Percentiles rank a stretch among this genome's conserved stretches.
Evolutionary conservation across 2,888 invertebrate species (phyloP).

Genomic region (Hirtodrosophila alboralis): DNA sequence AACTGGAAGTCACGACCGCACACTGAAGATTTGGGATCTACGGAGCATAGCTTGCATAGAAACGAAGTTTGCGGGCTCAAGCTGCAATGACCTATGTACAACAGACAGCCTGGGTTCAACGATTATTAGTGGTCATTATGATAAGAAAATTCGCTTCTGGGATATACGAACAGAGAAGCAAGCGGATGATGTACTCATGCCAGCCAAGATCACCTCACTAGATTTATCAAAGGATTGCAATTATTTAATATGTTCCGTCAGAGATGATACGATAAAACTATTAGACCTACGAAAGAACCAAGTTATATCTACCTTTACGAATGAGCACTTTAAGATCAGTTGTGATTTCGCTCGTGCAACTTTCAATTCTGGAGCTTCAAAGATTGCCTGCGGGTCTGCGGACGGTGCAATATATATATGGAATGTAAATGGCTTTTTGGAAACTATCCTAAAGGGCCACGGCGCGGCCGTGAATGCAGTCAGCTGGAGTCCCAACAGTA

Average conservation of each 20-base stretch:
- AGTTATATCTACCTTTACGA: conserved; percentile 95
- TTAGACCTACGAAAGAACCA: conserved; percentile 97
- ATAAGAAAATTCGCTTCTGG: conserved; percentile 98
- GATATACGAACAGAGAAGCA: conserved; percentile 95
- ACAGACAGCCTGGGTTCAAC: conserved; percentile 92
- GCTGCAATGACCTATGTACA: conserved; percentile 98
- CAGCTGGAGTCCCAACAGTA: conserved; percentile 94
- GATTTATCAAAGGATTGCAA: conserved; percentile 96
- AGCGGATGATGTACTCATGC: conserved; percentile 93
- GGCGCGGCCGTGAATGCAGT: conserved; percentile 94
- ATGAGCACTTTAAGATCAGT: conserved; percentile 97
- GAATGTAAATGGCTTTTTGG: conserved; percentile 91
- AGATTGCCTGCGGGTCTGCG: conserved; percentile 95
- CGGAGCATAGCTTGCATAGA: conserved; percentile 95
- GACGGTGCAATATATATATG: conserved; percentile 97
- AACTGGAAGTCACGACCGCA: conserved; percentile 98
- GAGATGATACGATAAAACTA: conserved; percentile 97
- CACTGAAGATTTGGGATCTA: conserved; percentile 99
- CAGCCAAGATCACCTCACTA: conserved; percentile 97
- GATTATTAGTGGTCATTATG: conserved; percentile 98
- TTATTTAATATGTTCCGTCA: conserved; percentile 94
- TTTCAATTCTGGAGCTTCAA: conserved; percentile 95
- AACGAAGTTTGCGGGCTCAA: conserved; percentile 97
- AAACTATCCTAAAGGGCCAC: conserved; percentile 92
- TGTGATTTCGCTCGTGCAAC: conserved; percentile 97